Percentiles rank a stretch among this genome's conserved stretches.
These are phyloP conservation scores for Drosophila orosa DNA, from an alignment of 1,140 invertebrate species.

Conservation along the genomic window DNA sequence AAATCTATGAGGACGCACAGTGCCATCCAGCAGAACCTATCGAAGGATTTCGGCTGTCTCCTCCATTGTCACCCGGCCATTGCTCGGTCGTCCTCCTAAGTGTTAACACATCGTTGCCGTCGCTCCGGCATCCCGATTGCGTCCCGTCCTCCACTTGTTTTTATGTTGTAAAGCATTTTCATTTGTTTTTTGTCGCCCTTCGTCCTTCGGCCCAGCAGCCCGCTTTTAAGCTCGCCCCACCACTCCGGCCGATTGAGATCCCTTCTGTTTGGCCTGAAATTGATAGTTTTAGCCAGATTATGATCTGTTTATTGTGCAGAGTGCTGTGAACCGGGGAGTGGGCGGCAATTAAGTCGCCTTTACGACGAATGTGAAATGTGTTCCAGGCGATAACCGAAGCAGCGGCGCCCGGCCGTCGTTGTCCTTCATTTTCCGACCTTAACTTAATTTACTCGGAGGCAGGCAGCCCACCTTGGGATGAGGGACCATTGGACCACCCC, in stretches of 20 bases:
- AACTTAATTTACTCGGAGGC: slow-evolving; percentile 52
- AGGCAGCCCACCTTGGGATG: slow-evolving; percentile 1
- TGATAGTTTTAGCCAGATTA: slow-evolving; percentile 75
- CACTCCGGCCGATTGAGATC: slow-evolving; percentile 24
- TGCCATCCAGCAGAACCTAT: slow-evolving; percentile 41
- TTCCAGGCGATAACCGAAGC: slow-evolving; percentile 36
- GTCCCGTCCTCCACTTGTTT: slow-evolving; percentile 27
- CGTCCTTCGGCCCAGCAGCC: background rate
- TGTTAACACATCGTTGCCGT: slow-evolving; percentile 68
- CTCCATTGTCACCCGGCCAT: slow-evolving; percentile 36
- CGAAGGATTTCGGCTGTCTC: slow-evolving; percentile 56
- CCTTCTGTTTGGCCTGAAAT: slow-evolving; percentile 59
- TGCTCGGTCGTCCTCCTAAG: slow-evolving; percentile 45
- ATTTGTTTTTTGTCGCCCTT: slow-evolving; percentile 45
- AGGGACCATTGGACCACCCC: background rate
- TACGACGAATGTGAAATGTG: slow-evolving; percentile 61
- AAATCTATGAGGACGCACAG: slow-evolving; percentile 70
- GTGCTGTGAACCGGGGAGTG: slow-evolving; percentile 50
- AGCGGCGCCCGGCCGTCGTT: slow-evolving; percentile 37
- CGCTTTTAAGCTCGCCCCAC: slow-evolving; percentile 4
- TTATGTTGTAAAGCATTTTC: slow-evolving; percentile 62
- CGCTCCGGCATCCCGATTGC: slow-evolving; percentile 6
- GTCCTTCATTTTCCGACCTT: slow-evolving; percentile 47
- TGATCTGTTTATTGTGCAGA: slow-evolving; percentile 75
- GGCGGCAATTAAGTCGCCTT: slow-evolving; percentile 60